phyloP scores from a whole-genome alignment of 2,113 vertebrate genomes.

The Electrona antarctica region DNA sequence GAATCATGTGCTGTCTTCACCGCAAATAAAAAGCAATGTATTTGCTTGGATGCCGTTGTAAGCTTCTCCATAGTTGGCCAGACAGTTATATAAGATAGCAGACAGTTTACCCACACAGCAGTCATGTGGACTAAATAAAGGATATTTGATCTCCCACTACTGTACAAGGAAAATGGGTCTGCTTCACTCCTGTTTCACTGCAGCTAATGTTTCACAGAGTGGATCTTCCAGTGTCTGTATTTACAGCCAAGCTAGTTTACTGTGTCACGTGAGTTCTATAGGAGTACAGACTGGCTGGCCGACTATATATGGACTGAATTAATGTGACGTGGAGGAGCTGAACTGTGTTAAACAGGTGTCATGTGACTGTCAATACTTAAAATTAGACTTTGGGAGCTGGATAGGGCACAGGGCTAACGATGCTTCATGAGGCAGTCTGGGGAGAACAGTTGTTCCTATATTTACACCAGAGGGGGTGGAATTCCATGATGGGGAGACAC shows the following conservation, averaged over 20 bases:
- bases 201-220: background rate
- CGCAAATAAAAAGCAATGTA: background rate
- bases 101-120: background rate
- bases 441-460: constrained; percentile 3
- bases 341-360: constrained; percentile 25
- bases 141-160: constrained; percentile 12
- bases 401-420: constrained; percentile 8
- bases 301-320: constrained; percentile 22
- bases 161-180: background rate
- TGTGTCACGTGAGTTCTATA: background rate
- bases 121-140: background rate
- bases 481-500: constrained; percentile 4
- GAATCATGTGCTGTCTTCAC: background rate
- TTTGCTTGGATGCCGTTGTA: constrained; percentile 34
- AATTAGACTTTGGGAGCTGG: constrained; percentile 40
- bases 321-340: constrained; percentile 17
- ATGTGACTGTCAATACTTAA: constrained; percentile 40
- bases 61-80: constrained; percentile 48
- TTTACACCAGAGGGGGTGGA: constrained; percentile 6
- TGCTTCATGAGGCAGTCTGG: background rate
- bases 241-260: background rate
- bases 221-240: background rate
- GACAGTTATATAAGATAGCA: background rate
- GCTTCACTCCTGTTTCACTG: background rate
- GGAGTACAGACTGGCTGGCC: background rate